Base-by-base conservation (phyloP, 2,888 invertebrate genomes). In the Phyllotreta cruciferae region DNA sequence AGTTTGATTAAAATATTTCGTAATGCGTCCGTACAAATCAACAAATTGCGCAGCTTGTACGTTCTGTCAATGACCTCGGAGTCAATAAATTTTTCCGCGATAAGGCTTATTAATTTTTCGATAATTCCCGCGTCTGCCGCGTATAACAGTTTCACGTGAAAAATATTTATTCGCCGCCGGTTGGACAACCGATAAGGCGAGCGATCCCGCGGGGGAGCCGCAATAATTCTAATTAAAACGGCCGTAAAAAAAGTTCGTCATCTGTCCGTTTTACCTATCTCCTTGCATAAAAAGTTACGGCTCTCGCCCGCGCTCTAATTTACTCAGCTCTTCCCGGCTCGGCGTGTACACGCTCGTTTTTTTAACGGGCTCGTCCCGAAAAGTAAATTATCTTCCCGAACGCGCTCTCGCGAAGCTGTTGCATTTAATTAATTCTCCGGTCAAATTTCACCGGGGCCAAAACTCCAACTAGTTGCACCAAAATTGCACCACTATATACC, bases 41-140 rank as follows among this genome's bases (percentile, higher is more conserved):
- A 73, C 70, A 68, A 73, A 74, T 72, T 74, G 74, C 74, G 74
- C 73, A 73, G 71, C 64, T 64, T 55, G 60, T 35, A 52, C 39
- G 11, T 38, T 62, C 72, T 73, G 73, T 73, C 74, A 73, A 73
- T 70, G 74, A 74, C 74, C 74, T 69, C 70, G 45, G 11, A 57
- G 57, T 49, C 49, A 47, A 57, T 49, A 70, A 64, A 65, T 56
- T 64, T 66, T 62, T 63, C 52, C 34, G 39, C 57, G 57, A 57
- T 57, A 49, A 57, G 39, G 11, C 38, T 49, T 57, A 57, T 39
- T 57, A 49, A 57, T 49, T 49, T 57, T 57, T 49, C 39, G 11
- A 47, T 57, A 57, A 49, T 54, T 42, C n/a, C n/a, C n/a, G 24
- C 11, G 57, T 34, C 34, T 49, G 49, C 49, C 41, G 14, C 10